Evolutionary conservation across 2,888 invertebrate species (phyloP).

Genomic region (Netelia melanura): DNA sequence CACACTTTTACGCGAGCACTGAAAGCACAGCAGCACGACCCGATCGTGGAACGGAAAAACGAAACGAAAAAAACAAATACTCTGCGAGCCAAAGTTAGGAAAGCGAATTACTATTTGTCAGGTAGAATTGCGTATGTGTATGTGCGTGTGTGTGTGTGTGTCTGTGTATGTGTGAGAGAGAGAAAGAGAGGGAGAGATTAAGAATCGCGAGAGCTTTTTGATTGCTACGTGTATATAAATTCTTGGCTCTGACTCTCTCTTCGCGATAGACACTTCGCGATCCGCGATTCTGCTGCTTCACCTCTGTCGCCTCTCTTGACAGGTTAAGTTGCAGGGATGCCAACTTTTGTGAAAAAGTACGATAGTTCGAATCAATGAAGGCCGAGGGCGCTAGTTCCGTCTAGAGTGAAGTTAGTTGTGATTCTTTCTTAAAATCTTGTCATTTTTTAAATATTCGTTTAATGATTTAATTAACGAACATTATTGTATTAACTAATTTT

Average conservation of each 20-base stretch:
- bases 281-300: conserved; percentile 49
- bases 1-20: conserved; percentile 47
- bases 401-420: background rate
- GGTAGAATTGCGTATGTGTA: conserved; percentile 3
- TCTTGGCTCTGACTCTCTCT: conserved; percentile 14
- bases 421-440: background rate
- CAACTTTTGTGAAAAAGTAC: conserved; percentile 64
- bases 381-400: background rate
- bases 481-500: no score
- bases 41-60: conserved; percentile 54
- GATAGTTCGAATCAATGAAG: background rate
- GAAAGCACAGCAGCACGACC: conserved; percentile 7
- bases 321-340: conserved; percentile 77
- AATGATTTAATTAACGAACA: no score
- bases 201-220: conserved; percentile 9
- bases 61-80: conserved; percentile 52
- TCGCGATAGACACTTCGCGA: conserved; percentile 39
- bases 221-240: conserved; percentile 30
- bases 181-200: conserved; percentile 24
- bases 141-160: conserved; percentile 5
- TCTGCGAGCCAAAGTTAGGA: conserved; percentile 58
- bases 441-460: background rate
- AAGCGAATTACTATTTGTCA: conserved; percentile 21
- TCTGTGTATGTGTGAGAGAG: conserved; percentile 33
- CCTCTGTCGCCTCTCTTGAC: conserved; percentile 72